Evolutionary conservation across 1,140 invertebrate genomes (phyloP), one percentile per base, ranked within the genome.

Genomic region (Globodera ellingtonae): DNA sequence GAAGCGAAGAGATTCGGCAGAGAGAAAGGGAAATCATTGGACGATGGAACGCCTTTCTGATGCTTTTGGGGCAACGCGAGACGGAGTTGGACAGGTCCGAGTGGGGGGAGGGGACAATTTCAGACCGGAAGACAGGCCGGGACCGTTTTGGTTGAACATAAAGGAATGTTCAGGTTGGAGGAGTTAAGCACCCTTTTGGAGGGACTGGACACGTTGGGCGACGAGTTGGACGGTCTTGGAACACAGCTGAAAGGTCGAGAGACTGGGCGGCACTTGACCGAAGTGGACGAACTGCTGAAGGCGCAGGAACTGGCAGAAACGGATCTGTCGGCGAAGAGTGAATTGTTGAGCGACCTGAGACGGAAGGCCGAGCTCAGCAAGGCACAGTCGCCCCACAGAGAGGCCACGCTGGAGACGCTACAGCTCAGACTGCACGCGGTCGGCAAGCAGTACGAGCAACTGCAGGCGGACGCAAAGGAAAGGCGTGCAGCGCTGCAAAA

Each of bases 211-310:
- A 94, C 94, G 24, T 93, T 96, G 0, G 91, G 93, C 6, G 92
- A 93, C 9, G 75, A 77, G 65, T 77, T 77, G 75, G 62, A 46
- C 24, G 47, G 10, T 15, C 59, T 62, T 18, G n/a, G 62, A 15
- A 21, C 24, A 44, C 62, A 77, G 24, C 62, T 77, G 21, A 69
- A 50, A 35, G 9, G 6, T 69, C 67, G 94, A 77, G 95, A 97
- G 87, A 93, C 94, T 4, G 95, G 95, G 1, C 93, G 94, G 0
- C 96, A 98, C 91, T 90, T 98, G 35, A 90, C 96, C 65, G 95
- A 93, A 47, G 95, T 96, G 3, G 96, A 98, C 89, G 95, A 98
- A 85, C 91, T 97, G 15, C 90, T 98, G 48, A 95, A 98, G 86
- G 95, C 95, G 82, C 95, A 98, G 89, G 94, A 93, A 71, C 90